A percentile compares a stretch with the other conserved stretches of the same genome.
These are phyloP conservation scores for Phalloptychus januarius DNA, from an alignment of 2,797 vertebrate genomes.

Conservation along the genomic window DNA sequence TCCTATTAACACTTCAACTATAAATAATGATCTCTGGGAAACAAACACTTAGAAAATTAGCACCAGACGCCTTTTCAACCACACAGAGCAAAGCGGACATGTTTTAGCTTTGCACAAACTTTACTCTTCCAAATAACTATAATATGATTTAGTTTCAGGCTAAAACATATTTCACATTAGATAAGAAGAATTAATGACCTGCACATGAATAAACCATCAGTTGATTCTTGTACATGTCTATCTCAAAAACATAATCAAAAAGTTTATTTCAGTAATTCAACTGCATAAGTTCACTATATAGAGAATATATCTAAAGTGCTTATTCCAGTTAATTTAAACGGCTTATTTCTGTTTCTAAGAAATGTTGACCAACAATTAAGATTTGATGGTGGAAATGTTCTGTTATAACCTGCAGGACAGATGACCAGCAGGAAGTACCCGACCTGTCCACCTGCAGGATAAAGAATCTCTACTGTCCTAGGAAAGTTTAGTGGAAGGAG, in stretches of 20 bases:
- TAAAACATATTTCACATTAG: background rate
- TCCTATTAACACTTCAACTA: constrained; percentile 51
- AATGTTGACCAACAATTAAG: background rate
- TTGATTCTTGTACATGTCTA: background rate
- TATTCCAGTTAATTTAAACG: background rate
- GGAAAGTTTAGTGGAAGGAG: background rate
- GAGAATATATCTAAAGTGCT: background rate
- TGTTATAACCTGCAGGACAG: background rate
- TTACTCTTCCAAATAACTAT: background rate
- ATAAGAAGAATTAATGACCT: background rate
- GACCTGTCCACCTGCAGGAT: background rate
- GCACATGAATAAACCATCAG: background rate
- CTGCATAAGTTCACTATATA: background rate
- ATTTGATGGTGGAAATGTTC: background rate
- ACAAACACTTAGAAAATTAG: constrained; percentile 41
- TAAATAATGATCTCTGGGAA: constrained; percentile 52
- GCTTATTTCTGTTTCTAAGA: background rate
- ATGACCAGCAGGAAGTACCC: background rate
- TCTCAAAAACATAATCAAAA: background rate
- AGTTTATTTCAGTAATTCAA: background rate
- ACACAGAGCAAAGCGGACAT: background rate
- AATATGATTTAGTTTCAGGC: background rate
- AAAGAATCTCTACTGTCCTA: background rate
- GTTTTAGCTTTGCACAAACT: constrained; percentile 15
- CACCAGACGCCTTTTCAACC: constrained; percentile 20